These are phyloP conservation scores for Alca torda DNA, from an alignment of 2,797 vertebrate genomes.

Conservation along the genomic window DNA sequence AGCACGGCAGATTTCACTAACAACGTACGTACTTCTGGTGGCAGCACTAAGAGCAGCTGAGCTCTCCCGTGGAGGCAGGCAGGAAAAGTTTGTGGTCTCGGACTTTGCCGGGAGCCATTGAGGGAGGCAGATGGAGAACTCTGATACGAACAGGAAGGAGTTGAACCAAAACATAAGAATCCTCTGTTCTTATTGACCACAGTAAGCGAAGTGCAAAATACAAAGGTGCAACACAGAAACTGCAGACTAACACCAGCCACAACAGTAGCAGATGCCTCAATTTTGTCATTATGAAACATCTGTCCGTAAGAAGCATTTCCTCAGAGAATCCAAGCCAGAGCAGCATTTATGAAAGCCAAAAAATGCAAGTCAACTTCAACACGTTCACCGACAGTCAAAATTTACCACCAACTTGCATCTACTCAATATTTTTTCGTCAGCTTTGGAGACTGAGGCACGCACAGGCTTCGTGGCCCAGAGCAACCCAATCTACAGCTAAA, in stretches of 20 bases:
- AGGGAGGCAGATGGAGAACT: background rate
- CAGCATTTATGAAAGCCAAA: background rate
- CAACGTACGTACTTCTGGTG: background rate
- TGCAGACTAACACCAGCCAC: background rate
- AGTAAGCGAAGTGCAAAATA: background rate
- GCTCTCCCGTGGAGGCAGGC: too few species aligned
- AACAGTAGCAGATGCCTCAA: background rate
- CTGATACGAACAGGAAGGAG: background rate
- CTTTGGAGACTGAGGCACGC: accelerated
- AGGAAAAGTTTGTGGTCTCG: background rate
- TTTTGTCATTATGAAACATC: background rate
- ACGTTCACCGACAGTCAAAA: background rate
- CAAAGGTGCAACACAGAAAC: background rate
- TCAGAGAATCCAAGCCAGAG: background rate
- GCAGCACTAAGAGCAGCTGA: too few species aligned
- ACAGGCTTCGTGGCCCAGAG: background rate
- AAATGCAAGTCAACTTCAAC: background rate
- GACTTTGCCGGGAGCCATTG: background rate
- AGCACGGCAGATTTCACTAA: background rate
- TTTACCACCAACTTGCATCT: background rate
- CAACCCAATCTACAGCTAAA: background rate
- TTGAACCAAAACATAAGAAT: background rate
- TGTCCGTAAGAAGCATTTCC: background rate
- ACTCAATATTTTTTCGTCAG: background rate
- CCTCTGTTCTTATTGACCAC: background rate